Evolutionary conservation across 2,113 vertebrate species (phyloP).

Genomic region (Pteronura brasiliensis): DNA sequence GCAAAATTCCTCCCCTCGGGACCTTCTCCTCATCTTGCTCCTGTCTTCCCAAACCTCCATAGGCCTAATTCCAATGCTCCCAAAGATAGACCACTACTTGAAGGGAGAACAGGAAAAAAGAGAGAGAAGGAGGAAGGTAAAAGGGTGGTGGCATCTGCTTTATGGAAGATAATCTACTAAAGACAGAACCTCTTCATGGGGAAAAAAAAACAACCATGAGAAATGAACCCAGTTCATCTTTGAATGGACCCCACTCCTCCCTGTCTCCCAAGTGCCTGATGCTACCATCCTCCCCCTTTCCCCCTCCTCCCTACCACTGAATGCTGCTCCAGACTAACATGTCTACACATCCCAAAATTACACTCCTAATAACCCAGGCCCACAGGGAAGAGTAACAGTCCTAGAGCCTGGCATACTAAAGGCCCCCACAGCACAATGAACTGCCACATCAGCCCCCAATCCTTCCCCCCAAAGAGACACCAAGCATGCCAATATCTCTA

Average conservation of each 20-base stretch:
- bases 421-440: not conserved
- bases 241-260: not conserved
- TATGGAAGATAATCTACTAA: constrained; percentile 27
- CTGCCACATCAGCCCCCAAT: not conserved
- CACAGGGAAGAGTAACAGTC: not conserved
- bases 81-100: not conserved
- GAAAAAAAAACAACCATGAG: not conserved
- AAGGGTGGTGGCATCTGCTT: not conserved
- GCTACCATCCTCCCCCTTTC: not conserved
- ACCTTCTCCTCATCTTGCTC: not conserved
- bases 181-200: not conserved
- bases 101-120: not conserved
- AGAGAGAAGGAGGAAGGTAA: not conserved
- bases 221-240: constrained; percentile 12
- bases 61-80: not conserved
- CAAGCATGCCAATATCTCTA: not conserved
- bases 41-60: not conserved
- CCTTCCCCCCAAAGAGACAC: not conserved
- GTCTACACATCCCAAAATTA: not conserved
- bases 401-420: not conserved
- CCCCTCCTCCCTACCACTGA: not conserved
- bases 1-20: not conserved
- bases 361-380: not conserved
- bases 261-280: not conserved
- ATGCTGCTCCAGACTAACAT: not conserved